phyloP scores from a whole-genome alignment of 2,888 invertebrate genomes.

The Drosophila multiciliata region DNA sequence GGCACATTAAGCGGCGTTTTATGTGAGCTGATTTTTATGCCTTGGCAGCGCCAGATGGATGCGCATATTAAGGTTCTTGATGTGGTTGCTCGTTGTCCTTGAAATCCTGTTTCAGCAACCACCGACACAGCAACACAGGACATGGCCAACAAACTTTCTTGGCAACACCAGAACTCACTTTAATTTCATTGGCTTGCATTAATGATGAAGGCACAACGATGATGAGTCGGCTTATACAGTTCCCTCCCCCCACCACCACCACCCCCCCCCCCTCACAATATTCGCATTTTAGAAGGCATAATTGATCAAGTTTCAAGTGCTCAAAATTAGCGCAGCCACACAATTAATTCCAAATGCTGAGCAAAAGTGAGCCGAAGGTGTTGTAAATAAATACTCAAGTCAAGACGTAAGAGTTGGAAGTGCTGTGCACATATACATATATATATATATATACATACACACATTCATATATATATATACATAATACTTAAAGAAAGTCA shows the following conservation, averaged over 20 bases:
- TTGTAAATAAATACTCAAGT: neutral
- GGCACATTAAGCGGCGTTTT: constrained; percentile 77
- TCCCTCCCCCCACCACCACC: neutral
- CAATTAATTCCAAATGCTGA: constrained; percentile 64
- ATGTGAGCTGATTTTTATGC: constrained; percentile 49
- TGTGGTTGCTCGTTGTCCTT: constrained; percentile 61
- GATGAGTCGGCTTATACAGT: neutral
- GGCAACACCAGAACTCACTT: constrained; percentile 68
- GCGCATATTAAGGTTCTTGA: constrained; percentile 57
- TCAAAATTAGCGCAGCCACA: constrained; percentile 44
- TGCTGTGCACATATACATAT: neutral
- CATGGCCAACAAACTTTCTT: constrained; percentile 4
- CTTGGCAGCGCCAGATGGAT: constrained; percentile 25
- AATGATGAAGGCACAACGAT: constrained; percentile 74
- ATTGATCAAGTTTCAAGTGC: constrained; percentile 64
- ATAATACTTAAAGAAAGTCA: neutral
- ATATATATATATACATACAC: neutral
- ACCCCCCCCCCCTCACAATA: neutral
- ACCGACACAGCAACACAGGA: constrained; percentile 4
- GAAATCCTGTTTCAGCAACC: constrained; percentile 44
- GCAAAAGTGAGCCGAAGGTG: constrained; percentile 20
- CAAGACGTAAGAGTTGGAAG: neutral
- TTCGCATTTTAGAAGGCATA: constrained; percentile 48
- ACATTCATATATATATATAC: too few relatives aligned
- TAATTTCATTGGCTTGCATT: constrained; percentile 82